Evolutionary conservation across 2,797 vertebrate species (phyloP).

Genomic region (Valencia hispanica): DNA sequence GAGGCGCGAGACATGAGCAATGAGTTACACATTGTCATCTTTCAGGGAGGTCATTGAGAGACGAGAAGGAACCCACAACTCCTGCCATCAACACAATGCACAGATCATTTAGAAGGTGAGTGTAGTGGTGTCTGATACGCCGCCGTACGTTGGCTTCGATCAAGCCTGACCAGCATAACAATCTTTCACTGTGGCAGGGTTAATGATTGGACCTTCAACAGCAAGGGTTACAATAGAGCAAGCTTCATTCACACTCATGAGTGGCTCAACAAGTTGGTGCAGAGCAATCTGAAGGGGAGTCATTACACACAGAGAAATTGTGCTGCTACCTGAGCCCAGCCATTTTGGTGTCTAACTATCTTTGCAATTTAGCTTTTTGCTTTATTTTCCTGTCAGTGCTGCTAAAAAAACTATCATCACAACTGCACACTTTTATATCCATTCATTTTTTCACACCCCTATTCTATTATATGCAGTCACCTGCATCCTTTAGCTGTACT

Average conservation of each 20-base stretch:
- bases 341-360: slow-evolving; percentile 19
- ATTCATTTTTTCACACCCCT: not conserved
- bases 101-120: slow-evolving; percentile 48
- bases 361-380: not conserved
- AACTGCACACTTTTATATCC: not conserved
- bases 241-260: slow-evolving; percentile 32
- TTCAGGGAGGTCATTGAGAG: slow-evolving; percentile 57
- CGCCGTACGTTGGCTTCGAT: slow-evolving; percentile 36
- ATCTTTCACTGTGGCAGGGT: slow-evolving; percentile 62
- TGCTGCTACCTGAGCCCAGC: not conserved
- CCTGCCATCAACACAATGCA: slow-evolving; percentile 46
- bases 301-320: slow-evolving; percentile 8
- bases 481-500: slow-evolving; percentile 2
- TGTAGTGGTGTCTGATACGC: slow-evolving; percentile 45
- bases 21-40: slow-evolving; percentile 52
- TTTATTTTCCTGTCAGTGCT: not conserved
- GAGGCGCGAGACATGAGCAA: slow-evolving; percentile 49
- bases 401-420: not conserved
- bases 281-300: slow-evolving; percentile 27
- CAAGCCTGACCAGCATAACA: slow-evolving; percentile 34
- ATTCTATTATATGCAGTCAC: slow-evolving; percentile 2
- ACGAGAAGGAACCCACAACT: slow-evolving; percentile 48
- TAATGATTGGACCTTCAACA: slow-evolving; percentile 60
- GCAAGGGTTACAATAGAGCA: slow-evolving; percentile 54
- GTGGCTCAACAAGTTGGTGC: slow-evolving; percentile 40